Base-by-base conservation (phyloP, 2,888 invertebrate species). In the Lasioglossum lativentre region DNA sequence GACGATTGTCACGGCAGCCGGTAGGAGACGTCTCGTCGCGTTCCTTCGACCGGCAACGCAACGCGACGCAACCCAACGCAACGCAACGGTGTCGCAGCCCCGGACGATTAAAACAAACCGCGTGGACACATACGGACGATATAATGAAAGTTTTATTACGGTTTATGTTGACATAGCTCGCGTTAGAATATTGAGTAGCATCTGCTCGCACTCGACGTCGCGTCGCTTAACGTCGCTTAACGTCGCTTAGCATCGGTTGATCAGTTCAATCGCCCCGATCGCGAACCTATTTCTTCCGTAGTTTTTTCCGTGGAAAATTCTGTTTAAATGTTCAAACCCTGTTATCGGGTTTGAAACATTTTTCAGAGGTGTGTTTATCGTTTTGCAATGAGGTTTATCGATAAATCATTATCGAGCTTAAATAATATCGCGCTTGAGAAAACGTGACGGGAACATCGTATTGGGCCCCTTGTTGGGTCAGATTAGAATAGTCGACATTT, bases 101-200 rank as follows among this genome's bases (percentile, higher is more conserved):
- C 12, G 68, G 27, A 27, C 66, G 77, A 77, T 83, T 83, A 59
- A 78, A 82, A 84, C 82, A 80, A 87, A 81, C 78, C 87, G 89
- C 85, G 86, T 87, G 88, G 80, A 86, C 70, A 47, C 73, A 52
- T 80, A 47, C 52, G 42, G 75, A 79, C 42, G 59, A 68, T 75
- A 34, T 85, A 87, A 89, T 88, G 90, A 86, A 78, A 89, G 89
- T 92, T 94, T 93, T 92, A 93, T 93, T 93, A 86, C 92, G 83
- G 92, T 83, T 90, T 89, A 81, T 93, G 91, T 94, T 93, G 93
- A 93, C 93, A 92, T 91, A 93, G 90, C 89, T 88, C 88, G 89
- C 82, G 89, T 86, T 88, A 88, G 90, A 89, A 91, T 90, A 91
- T 91, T 90, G 91, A 91, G 89, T 87, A 89, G 88, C 91, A 94